Evolutionary conservation across 1,140 invertebrate species (phyloP).

Genomic region (Dendroctonus ponderosae): DNA sequence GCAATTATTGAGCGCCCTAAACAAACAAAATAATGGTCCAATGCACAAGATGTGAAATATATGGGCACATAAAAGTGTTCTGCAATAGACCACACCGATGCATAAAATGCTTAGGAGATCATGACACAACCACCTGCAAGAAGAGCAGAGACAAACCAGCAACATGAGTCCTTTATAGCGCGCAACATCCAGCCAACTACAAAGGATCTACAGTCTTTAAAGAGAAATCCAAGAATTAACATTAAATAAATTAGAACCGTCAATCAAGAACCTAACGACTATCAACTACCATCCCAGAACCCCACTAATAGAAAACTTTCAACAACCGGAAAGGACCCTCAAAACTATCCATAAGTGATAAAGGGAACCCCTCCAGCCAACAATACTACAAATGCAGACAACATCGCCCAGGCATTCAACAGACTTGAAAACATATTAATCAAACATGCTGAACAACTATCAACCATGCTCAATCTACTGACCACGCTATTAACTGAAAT

Average conservation of each 20-base stretch:
- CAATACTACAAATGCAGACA: background rate
- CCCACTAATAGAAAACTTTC: background rate
- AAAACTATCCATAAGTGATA: background rate
- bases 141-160: background rate
- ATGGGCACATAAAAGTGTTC: background rate
- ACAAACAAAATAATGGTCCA: background rate
- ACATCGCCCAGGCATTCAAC: background rate
- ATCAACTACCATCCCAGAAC: background rate
- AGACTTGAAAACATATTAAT: background rate
- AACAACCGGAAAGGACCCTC: background rate
- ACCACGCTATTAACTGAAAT: background rate
- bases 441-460: background rate
- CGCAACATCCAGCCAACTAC: background rate
- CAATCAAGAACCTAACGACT: background rate
- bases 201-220: background rate
- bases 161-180: background rate
- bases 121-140: background rate
- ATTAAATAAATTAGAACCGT: too few species aligned
- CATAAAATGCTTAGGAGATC: background rate
- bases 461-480: background rate
- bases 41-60: constrained; percentile 1
- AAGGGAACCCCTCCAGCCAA: background rate
- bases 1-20: background rate
- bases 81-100: background rate
- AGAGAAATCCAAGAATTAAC: too few species aligned